Evolutionary conservation across 2,888 invertebrate species (phyloP).

Genomic region (Drosophila stalkeri): DNA sequence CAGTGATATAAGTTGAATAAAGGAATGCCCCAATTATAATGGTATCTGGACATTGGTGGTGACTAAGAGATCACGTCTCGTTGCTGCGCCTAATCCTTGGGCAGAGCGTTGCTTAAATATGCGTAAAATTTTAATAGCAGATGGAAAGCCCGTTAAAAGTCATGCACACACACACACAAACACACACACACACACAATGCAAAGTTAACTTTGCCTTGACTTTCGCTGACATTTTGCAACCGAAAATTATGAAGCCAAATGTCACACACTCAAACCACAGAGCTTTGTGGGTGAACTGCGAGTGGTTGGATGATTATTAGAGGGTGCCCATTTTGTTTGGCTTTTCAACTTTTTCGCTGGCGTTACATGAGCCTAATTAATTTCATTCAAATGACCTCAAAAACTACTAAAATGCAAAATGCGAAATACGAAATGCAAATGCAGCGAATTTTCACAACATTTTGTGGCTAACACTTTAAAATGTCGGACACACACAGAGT

Average conservation of each 20-base stretch:
- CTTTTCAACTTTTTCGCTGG: slow-evolving; percentile 63
- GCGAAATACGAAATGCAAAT: slow-evolving; percentile 65
- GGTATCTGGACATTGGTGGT: slow-evolving; percentile 9
- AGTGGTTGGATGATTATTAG: slow-evolving; percentile 6
- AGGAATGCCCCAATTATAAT: slow-evolving; percentile 16
- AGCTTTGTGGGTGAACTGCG: not conserved
- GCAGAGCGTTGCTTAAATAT: slow-evolving; percentile 59
- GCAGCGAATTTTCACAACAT: slow-evolving; percentile 44
- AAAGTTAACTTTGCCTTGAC: slow-evolving; percentile 68
- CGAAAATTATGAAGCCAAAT: slow-evolving; percentile 58
- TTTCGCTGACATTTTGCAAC: slow-evolving; percentile 62
- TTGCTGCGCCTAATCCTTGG: slow-evolving; percentile 29
- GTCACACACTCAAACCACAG: slow-evolving; percentile 47
- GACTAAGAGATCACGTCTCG: slow-evolving; percentile 1
- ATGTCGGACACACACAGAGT: slow-evolving; percentile 7
- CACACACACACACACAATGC: slow-evolving; percentile 17
- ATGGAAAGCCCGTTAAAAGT: slow-evolving; percentile 67
- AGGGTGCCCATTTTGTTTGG: slow-evolving; percentile 38
- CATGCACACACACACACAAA: slow-evolving; percentile 23
- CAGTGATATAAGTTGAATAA: slow-evolving; percentile 26
- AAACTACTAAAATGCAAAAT: slow-evolving; percentile 52
- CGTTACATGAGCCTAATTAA: slow-evolving; percentile 82
- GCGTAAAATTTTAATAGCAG: slow-evolving; percentile 75
- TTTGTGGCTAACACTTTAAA: slow-evolving; percentile 46
- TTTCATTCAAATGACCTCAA: slow-evolving; percentile 78